These are phyloP conservation scores for Itoplectis maculator DNA, from an alignment of 2,888 invertebrate species.

Conservation along the genomic window DNA sequence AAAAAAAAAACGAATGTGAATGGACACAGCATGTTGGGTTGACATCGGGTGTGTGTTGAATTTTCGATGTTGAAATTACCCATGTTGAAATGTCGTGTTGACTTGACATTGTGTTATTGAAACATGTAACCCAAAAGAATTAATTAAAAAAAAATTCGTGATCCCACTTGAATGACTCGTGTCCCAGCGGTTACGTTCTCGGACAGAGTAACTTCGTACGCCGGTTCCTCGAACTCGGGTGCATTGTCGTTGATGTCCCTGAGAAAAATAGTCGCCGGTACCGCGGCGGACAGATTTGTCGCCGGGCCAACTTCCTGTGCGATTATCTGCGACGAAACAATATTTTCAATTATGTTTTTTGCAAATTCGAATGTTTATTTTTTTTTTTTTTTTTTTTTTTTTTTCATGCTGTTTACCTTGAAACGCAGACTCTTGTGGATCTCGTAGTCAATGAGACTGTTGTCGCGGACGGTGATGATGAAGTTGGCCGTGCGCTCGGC, in stretches of 20 bases:
- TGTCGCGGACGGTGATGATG: constrained; percentile 93
- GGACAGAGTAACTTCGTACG: constrained; percentile 91
- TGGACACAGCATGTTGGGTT: too few species aligned
- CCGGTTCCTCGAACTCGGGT: constrained; percentile 90
- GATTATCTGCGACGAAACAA: constrained; percentile 87
- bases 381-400: neutral
- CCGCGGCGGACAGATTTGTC: constrained; percentile 90
- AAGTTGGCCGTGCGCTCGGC: constrained; percentile 92
- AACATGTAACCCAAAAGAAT: too few species aligned
- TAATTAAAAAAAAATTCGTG: neutral
- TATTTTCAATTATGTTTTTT: neutral
- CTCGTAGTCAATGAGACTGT: constrained; percentile 94
- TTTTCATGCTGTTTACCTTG: constrained; percentile 86
- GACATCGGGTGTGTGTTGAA: too few species aligned
- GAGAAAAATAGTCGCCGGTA: constrained; percentile 92
- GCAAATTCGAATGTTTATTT: neutral
- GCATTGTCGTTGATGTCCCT: constrained; percentile 95
- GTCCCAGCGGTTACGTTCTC: constrained; percentile 93
- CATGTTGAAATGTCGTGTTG: too few species aligned
- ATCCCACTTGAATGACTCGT: constrained; percentile 87
- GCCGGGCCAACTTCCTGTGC: constrained; percentile 93
- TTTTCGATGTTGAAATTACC: too few species aligned
- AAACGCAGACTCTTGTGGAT: constrained; percentile 90
- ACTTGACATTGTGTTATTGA: too few species aligned
- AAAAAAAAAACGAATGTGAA: too few species aligned